These are phyloP conservation scores for Trididemnum miniatum DNA, from an alignment of 23 tunicate genomes.

Conservation along the genomic window DNA sequence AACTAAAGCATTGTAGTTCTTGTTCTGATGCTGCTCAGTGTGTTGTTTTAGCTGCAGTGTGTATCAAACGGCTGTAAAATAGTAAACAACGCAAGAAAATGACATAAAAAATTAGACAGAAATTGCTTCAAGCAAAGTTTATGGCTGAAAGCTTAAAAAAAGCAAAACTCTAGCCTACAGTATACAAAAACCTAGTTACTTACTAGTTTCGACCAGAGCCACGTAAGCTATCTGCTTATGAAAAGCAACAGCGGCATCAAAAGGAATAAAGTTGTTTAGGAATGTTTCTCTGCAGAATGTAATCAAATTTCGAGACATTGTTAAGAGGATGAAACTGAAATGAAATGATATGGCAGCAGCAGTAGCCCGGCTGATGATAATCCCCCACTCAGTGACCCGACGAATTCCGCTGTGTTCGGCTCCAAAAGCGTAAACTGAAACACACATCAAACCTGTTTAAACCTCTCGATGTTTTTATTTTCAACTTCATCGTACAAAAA, in stretches of 20 bases:
- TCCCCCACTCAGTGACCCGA: constrained; percentile 95
- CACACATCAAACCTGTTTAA: too few species aligned
- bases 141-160: too few species aligned
- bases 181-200: neutral
- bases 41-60: too few species aligned
- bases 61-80: neutral
- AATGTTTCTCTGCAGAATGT: constrained; percentile 92
- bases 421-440: constrained; percentile 80
- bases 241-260: constrained; percentile 94
- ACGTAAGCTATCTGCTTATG: constrained; percentile 96
- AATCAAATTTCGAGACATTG: constrained; percentile 95
- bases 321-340: constrained; percentile 78
- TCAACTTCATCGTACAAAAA: too few species aligned
- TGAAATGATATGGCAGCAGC: constrained; percentile 97
- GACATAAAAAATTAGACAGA: neutral
- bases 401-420: constrained; percentile 90
- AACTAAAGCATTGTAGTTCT: too few species aligned
- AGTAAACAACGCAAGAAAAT: neutral
- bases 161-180: too few species aligned
- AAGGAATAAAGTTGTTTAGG: constrained; percentile 93
- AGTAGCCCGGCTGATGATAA: constrained; percentile 87
- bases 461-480: too few species aligned
- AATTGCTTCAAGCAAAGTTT: too few species aligned
- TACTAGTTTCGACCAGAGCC: constrained; percentile 74
- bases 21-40: too few species aligned